Evolutionary conservation across 2,888 invertebrate species (phyloP), one percentile per base, ranked within the genome.

Genomic region (Margaritifera margaritifera): DNA sequence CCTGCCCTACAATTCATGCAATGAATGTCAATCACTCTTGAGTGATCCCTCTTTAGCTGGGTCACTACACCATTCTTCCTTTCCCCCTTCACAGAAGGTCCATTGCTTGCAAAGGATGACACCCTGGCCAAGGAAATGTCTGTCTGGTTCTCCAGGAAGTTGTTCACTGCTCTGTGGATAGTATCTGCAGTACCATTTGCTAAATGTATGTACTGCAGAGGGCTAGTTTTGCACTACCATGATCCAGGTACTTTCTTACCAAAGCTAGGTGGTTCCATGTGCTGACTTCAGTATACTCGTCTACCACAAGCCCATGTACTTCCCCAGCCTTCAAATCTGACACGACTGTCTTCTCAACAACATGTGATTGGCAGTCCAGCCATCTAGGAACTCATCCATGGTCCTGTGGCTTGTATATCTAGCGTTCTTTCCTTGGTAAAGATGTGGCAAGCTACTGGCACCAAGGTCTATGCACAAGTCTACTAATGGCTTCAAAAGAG

Each of bases 31-130:
- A 71, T 42, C 24, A 75, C 56, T 2, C 50, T 18, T 27, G 61
- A 57, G 59, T 73, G 68, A 50, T 71, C 71, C 42, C 27, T 25
- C 56, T 71, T 71, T 24, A 71, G 61, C n/a, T 62, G 6, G 11
- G 71, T 66, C 19, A 71, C 66, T 42, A 70, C 68, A 42, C 71
- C 69, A 66, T 72, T 72, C 52, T 75, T 71, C 61, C 66, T 69
- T 53, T 67, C 72, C 6, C 67, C 59, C 68, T 73, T 75, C 18
- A 75, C 72, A 51, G 63, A 66, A 2, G 69, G 67, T 52, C 76
- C 76, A 61, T 71, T 71, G 68, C 73, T 69, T 20, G 67, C 71
- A 65, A 76, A 76, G 8, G 69, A 73, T 19, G 63, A 63, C 65
- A 73, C 66, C 20, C 66, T 64, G 11, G 56, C 19, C 3, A 69